phyloP scores from a whole-genome alignment of 2,888 invertebrate genomes.

The Rhynchonema sp. region DNA sequence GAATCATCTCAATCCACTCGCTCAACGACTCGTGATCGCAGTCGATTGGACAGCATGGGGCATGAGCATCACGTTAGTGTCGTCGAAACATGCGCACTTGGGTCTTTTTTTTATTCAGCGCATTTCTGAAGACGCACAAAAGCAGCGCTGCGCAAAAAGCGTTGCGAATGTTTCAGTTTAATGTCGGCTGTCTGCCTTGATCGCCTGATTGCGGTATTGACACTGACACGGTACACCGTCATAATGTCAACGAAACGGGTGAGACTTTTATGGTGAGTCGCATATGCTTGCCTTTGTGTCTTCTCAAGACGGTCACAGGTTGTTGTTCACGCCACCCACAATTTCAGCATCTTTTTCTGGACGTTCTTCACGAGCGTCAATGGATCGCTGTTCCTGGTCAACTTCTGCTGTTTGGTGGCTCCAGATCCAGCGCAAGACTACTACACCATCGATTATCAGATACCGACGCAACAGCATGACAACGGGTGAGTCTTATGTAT shows the following conservation, averaged over 20 bases:
- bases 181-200: conserved; percentile 25
- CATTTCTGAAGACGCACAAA: no score
- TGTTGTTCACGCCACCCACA: neutral
- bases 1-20: neutral
- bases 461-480: no score
- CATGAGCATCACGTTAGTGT: conserved; percentile 2
- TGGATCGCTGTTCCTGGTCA: conserved; percentile 14
- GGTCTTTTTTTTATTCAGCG: no score
- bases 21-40: neutral
- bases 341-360: conserved; percentile 19
- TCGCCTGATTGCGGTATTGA: conserved; percentile 22
- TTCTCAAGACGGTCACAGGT: neutral
- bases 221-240: conserved; percentile 19
- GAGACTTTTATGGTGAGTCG: conserved; percentile 11
- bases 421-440: conserved; percentile 18
- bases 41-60: conserved; percentile 8
- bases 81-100: no score
- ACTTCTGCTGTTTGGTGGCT: conserved; percentile 22
- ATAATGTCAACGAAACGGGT: conserved; percentile 17
- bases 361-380: conserved; percentile 17
- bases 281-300: neutral
- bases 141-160: no score
- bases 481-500: no score
- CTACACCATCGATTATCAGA: conserved; percentile 22
- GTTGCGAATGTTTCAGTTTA: conserved; percentile 1